These are phyloP conservation scores for Drosophila quinaria DNA, from an alignment of 2,888 invertebrate genomes.

Conservation along the genomic window DNA sequence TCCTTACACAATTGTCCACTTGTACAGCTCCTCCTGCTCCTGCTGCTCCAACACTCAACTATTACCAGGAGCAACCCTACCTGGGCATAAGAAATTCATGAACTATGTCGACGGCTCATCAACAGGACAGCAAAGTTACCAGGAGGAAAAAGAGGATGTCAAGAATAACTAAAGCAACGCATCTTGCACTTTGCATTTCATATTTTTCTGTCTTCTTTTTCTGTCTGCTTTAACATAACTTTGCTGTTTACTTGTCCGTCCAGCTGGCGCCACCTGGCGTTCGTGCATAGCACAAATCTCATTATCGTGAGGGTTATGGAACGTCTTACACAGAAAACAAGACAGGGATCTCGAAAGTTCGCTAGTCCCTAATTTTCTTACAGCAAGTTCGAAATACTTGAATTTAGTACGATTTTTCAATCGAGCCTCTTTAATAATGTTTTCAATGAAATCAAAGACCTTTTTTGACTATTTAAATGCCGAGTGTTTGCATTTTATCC, in stretches of 20 bases:
- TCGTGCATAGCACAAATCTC: slow-evolving; percentile 24
- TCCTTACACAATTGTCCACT: slow-evolving; percentile 30
- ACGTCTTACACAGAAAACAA: not conserved
- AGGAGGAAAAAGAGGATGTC: not conserved
- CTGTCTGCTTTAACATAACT: slow-evolving; percentile 11
- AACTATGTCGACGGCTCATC: slow-evolving; percentile 48
- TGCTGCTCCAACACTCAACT: slow-evolving; percentile 16
- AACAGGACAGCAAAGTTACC: slow-evolving; percentile 41
- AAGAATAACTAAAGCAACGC: slow-evolving; percentile 20
- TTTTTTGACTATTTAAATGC: too few relatives aligned
- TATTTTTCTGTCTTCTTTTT: not conserved
- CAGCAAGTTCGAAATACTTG: too few relatives aligned
- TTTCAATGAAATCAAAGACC: too few relatives aligned
- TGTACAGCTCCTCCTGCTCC: slow-evolving; percentile 14
- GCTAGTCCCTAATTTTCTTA: too few relatives aligned
- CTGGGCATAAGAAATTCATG: slow-evolving; percentile 61
- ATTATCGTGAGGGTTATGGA: slow-evolving; percentile 41
- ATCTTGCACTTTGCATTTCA: slow-evolving; percentile 44
- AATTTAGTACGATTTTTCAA: too few relatives aligned
- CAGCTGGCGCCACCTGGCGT: slow-evolving; percentile 41
- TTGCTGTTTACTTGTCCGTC: slow-evolving; percentile 17
- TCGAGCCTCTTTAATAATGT: too few relatives aligned
- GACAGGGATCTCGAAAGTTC: too few relatives aligned
- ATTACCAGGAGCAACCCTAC: not conserved
- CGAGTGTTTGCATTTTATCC: too few relatives aligned